Evolutionary conservation across 2,888 invertebrate genomes (phyloP), one percentile per base, ranked within the genome.

Genomic region (Mythimna lalbum): DNA sequence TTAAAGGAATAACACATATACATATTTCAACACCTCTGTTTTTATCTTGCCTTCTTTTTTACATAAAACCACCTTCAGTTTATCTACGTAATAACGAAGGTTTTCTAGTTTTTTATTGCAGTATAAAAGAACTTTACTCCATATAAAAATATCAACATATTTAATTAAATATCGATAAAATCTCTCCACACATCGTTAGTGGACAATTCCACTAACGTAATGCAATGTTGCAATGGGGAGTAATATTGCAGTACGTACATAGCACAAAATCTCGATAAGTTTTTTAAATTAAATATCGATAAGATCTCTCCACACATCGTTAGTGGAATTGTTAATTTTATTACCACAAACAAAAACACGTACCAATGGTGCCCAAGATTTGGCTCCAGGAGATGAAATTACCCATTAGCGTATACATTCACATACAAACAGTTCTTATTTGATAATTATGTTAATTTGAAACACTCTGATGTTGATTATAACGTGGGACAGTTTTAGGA

Each of bases 371-470:
- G 14, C 33, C 19, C 60, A 65, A 65, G 64, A 65, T 60, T 43
- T 50, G 31, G 4, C 19, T 59, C n/a, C 31, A 27, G 50, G 36
- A 65, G 47, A 33, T 43, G 27, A 39, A 56, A 78, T 64, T 73
- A 56, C 49, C 61, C 33, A 73, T 73, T 68, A 39, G 31, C 68
- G 39, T 31, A 67, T 21, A 19, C 64, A 49, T 68, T 66, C 73
- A 78, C 73, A 73, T 69, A 69, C 52, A 50, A 69, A 63, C 61
- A 56, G 63, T 53, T 50, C 39, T 65, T 62, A 53, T 43, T 65
- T 27, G 23, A 66, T 67, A 69, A 79, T 79, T 78, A 79, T 79
- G 66, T 52, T 69, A 66, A 79, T 69, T 53, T 33, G 47, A 33
- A 43, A 64, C 31, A n/a, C 33, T 59, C 19, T 57, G 56, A 47